Conservation (phyloP, 1,140 invertebrate species). For the Penaeus chinensis region DNA sequence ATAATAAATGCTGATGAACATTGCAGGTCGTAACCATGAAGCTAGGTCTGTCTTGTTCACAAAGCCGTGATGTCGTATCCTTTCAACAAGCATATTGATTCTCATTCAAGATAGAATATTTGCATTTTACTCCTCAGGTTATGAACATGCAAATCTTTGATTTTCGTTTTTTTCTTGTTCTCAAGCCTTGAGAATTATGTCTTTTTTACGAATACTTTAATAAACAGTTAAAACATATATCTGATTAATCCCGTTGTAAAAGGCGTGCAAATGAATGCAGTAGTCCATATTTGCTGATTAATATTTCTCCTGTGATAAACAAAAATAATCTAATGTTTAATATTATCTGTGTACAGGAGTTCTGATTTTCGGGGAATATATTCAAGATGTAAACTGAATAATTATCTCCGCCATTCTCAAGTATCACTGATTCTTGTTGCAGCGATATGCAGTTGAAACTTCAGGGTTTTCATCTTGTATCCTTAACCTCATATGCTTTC, state of each 20-base stretch:
- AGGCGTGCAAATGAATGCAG: no score
- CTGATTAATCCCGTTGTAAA: no score
- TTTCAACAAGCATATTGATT: constrained; percentile 98
- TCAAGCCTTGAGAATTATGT: neutral
- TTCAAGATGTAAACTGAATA: neutral
- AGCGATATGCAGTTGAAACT: no score
- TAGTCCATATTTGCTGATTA: no score
- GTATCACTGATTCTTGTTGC: no score
- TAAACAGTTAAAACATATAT: neutral
- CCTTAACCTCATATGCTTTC: no score
- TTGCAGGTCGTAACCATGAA: constrained; percentile 81
- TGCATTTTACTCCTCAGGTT: constrained; percentile 98
- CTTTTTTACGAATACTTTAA: constrained; percentile 29
- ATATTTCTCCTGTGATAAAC: no score
- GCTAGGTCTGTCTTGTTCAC: constrained; percentile 90
- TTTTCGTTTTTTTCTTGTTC: neutral
- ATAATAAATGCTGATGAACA: no score
- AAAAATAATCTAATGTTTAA: no score
- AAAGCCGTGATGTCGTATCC: constrained; percentile 93
- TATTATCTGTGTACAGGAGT: no score
- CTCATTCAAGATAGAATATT: constrained; percentile 95
- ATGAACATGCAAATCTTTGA: constrained; percentile 62
- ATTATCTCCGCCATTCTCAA: neutral
- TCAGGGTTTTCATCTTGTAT: neutral
- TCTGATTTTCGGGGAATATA: no score